Base-by-base conservation (phyloP, 2,888 invertebrate genomes). In the Hypercompe scribonia region DNA sequence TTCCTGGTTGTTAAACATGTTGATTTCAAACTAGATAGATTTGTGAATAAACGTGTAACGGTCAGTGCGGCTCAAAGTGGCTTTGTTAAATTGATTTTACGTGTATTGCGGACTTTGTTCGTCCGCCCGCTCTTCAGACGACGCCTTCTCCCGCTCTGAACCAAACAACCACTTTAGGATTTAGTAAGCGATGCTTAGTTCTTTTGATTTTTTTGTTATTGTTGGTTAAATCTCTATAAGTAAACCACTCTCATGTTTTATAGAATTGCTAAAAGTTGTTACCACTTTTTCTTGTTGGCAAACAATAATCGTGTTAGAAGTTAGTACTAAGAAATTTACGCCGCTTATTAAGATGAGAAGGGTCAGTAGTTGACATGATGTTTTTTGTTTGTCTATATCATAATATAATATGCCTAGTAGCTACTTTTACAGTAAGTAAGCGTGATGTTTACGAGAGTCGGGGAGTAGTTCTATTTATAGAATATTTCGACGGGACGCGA, bases 61-160 rank as follows among this genome's bases (percentile, higher is more conserved):
- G 94, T 92, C 93, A 91, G 88, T 86, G 86, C 87, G 92, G 92
- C 90, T 92, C 90, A 90, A 89, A 91, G 91, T 90, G 89, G 95
- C 92, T 95, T 95, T 94, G 89, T 88, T 91, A 95, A 95, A 95
- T 95, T 95, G 95, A 95, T 95, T 95, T 95, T 92, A 94, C 94
- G 92, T 95, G 95, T 95, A 94, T 92, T 91, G 93, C 87, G 90
- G 92, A 92, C 88, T 93, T 91, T 90, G 90, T 77, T 78, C 75
- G 72, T 58, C 84, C 86, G 86, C 82, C 83, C 88, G 81, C 87
- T 86, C 84, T 87, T 74, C 84, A 88, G 87, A 88, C 86, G 86
- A 82, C 86, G 87, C 86, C 82, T 84, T 77, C 82, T 84, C 83
- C 78, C 83, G 86, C 82, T 78, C 77, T 74, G 54, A 84, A 81